Percentiles rank a stretch among this genome's conserved stretches.
Evolutionary conservation across 2,113 vertebrate genomes (phyloP).

Genomic region (Aleadryas rufinucha): DNA sequence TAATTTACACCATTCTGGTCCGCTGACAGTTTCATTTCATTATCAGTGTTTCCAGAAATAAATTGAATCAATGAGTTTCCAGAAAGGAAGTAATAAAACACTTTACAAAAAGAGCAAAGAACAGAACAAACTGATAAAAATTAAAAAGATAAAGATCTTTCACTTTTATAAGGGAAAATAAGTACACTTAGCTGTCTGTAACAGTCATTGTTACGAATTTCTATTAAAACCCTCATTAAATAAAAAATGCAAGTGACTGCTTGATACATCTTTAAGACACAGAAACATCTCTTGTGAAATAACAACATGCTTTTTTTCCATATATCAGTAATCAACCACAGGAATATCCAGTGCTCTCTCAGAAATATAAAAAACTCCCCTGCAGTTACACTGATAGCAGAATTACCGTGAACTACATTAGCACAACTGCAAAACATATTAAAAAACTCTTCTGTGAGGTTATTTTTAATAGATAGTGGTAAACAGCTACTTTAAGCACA

Average conservation of each 20-base stretch:
- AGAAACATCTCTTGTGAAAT: background rate
- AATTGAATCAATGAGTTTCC: background rate
- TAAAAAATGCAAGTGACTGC: background rate
- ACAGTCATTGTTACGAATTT: accelerated
- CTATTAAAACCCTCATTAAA: background rate
- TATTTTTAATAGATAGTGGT: background rate
- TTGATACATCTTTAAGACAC: background rate
- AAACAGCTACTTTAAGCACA: background rate
- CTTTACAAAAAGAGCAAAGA: background rate
- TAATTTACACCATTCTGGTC: background rate
- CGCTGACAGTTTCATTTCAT: background rate
- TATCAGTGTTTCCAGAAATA: background rate
- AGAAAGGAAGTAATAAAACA: background rate
- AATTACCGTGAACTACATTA: background rate
- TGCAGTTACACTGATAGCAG: background rate
- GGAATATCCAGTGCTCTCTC: background rate
- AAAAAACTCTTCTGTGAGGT: background rate
- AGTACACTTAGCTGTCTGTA: background rate
- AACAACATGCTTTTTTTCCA: background rate
- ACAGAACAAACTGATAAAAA: background rate
- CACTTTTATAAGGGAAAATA: background rate
- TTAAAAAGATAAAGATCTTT: background rate
- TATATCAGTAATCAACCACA: background rate
- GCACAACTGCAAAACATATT: background rate
- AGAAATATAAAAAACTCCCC: background rate